A percentile compares a stretch with the other conserved stretches of the same genome.
These are phyloP conservation scores for Mellilla xanthometata DNA, from an alignment of 2,888 invertebrate species.

Conservation along the genomic window DNA sequence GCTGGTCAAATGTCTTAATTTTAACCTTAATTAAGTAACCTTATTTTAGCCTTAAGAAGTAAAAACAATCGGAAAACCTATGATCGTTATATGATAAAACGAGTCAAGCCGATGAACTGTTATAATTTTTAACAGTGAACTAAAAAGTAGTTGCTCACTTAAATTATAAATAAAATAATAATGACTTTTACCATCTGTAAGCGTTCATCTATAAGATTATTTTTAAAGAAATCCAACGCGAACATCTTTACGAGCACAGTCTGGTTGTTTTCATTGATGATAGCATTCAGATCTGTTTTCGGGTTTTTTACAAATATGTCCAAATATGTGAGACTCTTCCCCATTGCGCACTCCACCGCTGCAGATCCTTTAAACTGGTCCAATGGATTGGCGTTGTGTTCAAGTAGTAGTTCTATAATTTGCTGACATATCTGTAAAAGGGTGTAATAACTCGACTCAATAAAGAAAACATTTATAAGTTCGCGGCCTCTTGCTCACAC, in stretches of 20 bases:
- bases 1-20: no score
- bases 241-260: conserved; percentile 64
- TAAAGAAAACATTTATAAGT: no score
- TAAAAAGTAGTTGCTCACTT: background rate
- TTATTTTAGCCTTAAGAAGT: no score
- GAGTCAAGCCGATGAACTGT: no score
- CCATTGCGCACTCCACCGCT: conserved; percentile 54
- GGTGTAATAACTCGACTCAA: no score
- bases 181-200: conserved; percentile 47
- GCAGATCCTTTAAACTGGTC: conserved; percentile 55
- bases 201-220: conserved; percentile 40
- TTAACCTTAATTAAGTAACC: no score
- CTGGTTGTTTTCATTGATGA: conserved; percentile 58
- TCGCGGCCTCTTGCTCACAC: no score
- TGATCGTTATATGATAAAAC: no score
- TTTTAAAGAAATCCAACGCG: conserved; percentile 47
- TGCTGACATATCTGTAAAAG: conserved; percentile 46
- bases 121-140: no score
- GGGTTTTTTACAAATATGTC: conserved; percentile 56
- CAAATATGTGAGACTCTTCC: conserved; percentile 44
- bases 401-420: conserved; percentile 54
- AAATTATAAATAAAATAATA: no score
- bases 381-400: conserved; percentile 51
- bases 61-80: no score
- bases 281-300: conserved; percentile 52